Percentiles rank a stretch among this genome's conserved stretches.
Evolutionary conservation across 2,113 vertebrate species (phyloP).

Genomic region (Mirza zaza): DNA sequence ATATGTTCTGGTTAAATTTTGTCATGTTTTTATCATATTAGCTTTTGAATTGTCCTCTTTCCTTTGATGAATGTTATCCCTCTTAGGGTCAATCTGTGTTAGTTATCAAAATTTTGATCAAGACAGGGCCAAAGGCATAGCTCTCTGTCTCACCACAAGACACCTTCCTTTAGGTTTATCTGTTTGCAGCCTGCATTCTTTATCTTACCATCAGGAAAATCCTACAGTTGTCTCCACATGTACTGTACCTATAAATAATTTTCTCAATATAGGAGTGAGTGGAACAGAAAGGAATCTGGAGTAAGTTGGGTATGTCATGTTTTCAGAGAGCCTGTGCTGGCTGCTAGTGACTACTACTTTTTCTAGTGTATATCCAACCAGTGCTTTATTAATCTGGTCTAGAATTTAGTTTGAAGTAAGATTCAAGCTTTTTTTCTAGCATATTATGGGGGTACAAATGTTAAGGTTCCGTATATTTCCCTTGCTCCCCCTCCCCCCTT

Average conservation of each 20-base stretch:
- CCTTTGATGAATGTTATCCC: not conserved
- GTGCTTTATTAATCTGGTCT: conserved; percentile 31
- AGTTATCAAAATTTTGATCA: conserved; percentile 18
- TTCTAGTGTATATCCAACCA: conserved; percentile 13
- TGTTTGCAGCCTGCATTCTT: conserved; percentile 10
- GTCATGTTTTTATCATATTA: not conserved
- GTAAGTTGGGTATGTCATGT: conserved; percentile 28
- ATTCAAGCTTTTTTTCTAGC: not conserved
- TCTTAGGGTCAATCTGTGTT: not conserved
- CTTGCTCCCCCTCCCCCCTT: too few species aligned
- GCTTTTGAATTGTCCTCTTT: conserved; percentile 42
- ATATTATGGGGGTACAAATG: too few species aligned
- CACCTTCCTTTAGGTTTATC: conserved; percentile 22
- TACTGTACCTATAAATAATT: conserved; percentile 47
- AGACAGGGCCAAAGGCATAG: not conserved
- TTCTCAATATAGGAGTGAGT: conserved; percentile 15
- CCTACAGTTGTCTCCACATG: not conserved
- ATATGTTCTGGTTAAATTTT: conserved; percentile 42
- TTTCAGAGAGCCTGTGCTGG: conserved; percentile 35
- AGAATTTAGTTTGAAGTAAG: conserved; percentile 41
- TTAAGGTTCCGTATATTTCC: too few species aligned
- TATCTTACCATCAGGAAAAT: conserved; percentile 38
- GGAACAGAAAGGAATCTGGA: not conserved
- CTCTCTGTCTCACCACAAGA: not conserved
- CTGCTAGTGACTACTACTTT: conserved; percentile 16